Percentiles rank a stretch among this genome's conserved stretches.
These are phyloP conservation scores for Saguinus midas DNA, from an alignment of 2,113 vertebrate genomes.

Conservation along the genomic window DNA sequence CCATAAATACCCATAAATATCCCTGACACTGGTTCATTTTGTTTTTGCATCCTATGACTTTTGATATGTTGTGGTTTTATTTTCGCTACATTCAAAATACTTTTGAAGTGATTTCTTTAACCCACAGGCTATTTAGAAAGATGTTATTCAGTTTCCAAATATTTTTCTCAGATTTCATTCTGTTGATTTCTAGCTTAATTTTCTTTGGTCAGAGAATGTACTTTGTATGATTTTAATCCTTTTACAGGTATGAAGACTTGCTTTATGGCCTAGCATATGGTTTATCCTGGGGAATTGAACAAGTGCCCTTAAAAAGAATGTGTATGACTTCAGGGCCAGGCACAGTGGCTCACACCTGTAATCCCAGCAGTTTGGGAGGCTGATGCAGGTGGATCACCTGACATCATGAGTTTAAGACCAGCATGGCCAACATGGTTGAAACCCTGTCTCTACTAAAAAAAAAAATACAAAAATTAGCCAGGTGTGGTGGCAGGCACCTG, in stretches of 20 bases:
- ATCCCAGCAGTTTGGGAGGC: no score
- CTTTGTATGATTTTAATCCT: not conserved
- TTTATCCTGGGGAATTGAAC: not conserved
- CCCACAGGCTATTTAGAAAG: not conserved
- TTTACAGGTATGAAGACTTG: not conserved
- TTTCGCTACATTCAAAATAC: not conserved
- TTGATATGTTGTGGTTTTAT: not conserved
- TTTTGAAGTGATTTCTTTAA: constrained; percentile 1
- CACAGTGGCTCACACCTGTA: no score
- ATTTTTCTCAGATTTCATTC: constrained; percentile 17
- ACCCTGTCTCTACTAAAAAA: no score
- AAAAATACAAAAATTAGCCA: no score
- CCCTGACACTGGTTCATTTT: no score
- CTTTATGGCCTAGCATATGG: not conserved
- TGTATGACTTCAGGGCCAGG: no score
- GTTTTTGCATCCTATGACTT: not conserved
- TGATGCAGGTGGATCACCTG: no score
- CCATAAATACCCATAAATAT: not conserved
- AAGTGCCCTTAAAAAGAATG: not conserved
- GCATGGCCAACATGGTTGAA: no score
- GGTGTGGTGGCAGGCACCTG: no score
- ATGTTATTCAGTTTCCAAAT: not conserved
- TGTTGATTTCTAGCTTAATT: constrained; percentile 22
- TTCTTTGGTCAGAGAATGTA: not conserved
- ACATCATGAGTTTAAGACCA: no score